Evolutionary conservation across 2,113 vertebrate species (phyloP).

Genomic region (Pampusana beccarii): DNA sequence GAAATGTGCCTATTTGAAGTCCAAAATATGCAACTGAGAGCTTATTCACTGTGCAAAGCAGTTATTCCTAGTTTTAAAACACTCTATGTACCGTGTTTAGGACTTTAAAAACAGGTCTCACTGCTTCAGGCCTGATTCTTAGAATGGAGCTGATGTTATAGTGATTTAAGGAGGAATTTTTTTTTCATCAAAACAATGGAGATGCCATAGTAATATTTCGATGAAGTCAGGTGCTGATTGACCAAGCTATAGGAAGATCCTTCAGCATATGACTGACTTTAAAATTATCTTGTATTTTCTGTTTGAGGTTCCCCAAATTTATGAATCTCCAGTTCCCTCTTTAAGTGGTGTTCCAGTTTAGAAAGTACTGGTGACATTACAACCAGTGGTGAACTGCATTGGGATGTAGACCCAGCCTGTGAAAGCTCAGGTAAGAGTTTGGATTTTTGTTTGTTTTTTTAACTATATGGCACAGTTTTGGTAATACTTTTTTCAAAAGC

Average conservation of each 20-base stretch:
- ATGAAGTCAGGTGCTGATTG: neutral
- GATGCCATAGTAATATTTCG: neutral
- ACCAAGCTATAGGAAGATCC: neutral
- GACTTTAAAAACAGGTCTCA: neutral
- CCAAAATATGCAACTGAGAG: neutral
- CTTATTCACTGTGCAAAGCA: neutral
- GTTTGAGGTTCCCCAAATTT: constrained; percentile 74
- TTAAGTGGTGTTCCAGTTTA: constrained; percentile 74
- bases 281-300: constrained; percentile 72
- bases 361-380: constrained; percentile 70
- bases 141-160: neutral
- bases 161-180: neutral
- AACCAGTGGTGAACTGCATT: constrained; percentile 68
- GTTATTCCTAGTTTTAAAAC: neutral
- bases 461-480: constrained; percentile 80
- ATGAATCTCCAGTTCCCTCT: constrained; percentile 72
- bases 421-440: constrained; percentile 75
- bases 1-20: neutral
- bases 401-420: constrained; percentile 73
- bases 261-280: constrained; percentile 39
- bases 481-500: constrained; percentile 46
- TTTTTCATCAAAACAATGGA: neutral
- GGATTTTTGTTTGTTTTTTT: constrained; percentile 75
- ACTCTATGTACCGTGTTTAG: neutral
- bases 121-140: neutral